Evolutionary conservation across 2,888 invertebrate species (phyloP).

Genomic region (Parelbella ahira): DNA sequence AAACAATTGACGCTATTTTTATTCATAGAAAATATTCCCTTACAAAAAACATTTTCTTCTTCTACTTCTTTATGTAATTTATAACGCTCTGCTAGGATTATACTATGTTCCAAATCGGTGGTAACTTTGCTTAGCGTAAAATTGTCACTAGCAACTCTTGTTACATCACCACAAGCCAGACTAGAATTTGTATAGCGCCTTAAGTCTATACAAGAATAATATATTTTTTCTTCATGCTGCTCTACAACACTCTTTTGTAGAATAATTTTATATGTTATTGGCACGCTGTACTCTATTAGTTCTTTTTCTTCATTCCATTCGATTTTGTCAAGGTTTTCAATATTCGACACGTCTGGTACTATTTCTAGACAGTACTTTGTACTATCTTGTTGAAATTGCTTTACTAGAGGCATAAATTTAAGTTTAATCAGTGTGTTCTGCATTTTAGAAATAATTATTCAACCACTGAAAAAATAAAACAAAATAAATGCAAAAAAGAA

Average conservation of each 20-base stretch:
- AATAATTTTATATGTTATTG: constrained; percentile 62
- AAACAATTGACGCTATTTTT: too few relatives aligned
- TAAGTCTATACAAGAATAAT: constrained; percentile 67
- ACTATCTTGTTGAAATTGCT: constrained; percentile 39
- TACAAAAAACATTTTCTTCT: too few relatives aligned
- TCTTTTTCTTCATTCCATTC: constrained; percentile 48
- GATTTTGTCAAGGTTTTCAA: constrained; percentile 57
- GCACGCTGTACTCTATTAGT: constrained; percentile 55
- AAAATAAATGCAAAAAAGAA: constrained; percentile 29
- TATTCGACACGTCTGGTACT: constrained; percentile 52
- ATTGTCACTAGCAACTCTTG: constrained; percentile 53
- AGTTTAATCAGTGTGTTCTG: constrained; percentile 52
- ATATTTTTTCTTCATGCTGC: constrained; percentile 41
- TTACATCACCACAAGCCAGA: constrained; percentile 41
- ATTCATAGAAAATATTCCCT: too few relatives aligned
- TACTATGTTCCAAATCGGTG: neutral
- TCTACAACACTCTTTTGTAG: constrained; percentile 43
- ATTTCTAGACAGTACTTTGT: constrained; percentile 60
- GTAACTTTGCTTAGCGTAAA: constrained; percentile 29
- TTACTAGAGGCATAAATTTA: constrained; percentile 55
- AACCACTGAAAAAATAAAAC: constrained; percentile 32
- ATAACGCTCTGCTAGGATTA: too few relatives aligned
- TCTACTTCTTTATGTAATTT: neutral
- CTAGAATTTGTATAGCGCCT: constrained; percentile 37
- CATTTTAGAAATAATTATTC: too few relatives aligned